Percentiles rank a stretch among this genome's conserved stretches.
These are phyloP conservation scores for Agonopterix subpropinquella DNA, from an alignment of 2,888 invertebrate genomes.

Conservation along the genomic window DNA sequence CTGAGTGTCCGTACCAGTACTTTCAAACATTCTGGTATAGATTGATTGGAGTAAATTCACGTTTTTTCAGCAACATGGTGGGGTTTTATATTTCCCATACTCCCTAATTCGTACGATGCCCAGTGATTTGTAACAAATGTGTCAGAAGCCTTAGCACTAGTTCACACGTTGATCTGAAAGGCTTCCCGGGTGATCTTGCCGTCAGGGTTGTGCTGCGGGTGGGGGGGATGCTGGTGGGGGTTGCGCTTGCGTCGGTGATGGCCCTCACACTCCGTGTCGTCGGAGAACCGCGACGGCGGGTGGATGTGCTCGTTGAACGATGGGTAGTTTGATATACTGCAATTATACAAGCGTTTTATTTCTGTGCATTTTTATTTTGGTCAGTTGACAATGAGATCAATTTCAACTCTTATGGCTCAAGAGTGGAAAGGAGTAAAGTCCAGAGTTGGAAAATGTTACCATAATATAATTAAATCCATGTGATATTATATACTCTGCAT, in stretches of 20 bases:
- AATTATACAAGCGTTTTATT: slow-evolving; percentile 15
- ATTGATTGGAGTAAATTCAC: too few relatives aligned
- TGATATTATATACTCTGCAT: too few relatives aligned
- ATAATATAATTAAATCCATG: too few relatives aligned
- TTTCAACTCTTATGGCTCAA: neutral
- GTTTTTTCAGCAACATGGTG: too few relatives aligned
- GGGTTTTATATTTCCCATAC: too few relatives aligned
- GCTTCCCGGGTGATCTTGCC: slow-evolving; percentile 79
- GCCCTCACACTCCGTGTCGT: slow-evolving; percentile 79
- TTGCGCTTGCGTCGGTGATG: slow-evolving; percentile 61
- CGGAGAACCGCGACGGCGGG: slow-evolving; percentile 91
- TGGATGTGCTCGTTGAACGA: slow-evolving; percentile 90
- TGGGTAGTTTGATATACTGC: slow-evolving; percentile 85
- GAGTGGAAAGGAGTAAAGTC: too few relatives aligned
- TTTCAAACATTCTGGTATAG: too few relatives aligned
- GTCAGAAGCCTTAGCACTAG: slow-evolving; percentile 3
- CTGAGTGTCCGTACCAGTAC: too few relatives aligned
- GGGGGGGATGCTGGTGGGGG: slow-evolving; percentile 49
- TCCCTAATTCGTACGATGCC: too few relatives aligned
- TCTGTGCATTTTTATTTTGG: too few relatives aligned
- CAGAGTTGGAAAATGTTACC: too few relatives aligned
- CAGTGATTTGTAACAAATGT: neutral
- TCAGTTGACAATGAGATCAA: neutral
- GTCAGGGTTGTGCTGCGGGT: slow-evolving; percentile 39
- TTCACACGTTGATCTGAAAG: slow-evolving; percentile 87